Evolutionary conservation across 2,888 invertebrate species (phyloP).

Genomic region (Alviniconcha strummeri): DNA sequence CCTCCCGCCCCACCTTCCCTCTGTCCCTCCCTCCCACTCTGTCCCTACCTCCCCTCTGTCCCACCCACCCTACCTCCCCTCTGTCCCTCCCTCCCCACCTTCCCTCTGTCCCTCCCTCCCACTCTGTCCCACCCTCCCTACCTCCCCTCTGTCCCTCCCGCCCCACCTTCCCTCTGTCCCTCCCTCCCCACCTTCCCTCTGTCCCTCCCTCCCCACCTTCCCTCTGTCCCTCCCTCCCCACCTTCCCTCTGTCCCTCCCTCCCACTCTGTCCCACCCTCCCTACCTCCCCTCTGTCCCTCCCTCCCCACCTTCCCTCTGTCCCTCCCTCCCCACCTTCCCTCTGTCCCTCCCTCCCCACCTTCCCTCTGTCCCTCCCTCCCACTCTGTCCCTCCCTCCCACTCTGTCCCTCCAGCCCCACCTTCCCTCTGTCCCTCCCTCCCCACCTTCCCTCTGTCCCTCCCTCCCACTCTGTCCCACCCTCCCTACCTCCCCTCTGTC

Average conservation of each 20-base stretch:
- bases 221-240: conserved; percentile 75
- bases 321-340: too few relatives aligned
- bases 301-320: conserved; percentile 93
- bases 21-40: too few relatives aligned
- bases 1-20: conserved; percentile 85
- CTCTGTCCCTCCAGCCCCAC: too few relatives aligned
- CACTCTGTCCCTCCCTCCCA: too few relatives aligned
- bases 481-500: too few relatives aligned
- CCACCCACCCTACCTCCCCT: conserved; percentile 87
- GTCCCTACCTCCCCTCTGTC: conserved; percentile 3
- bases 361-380: conserved; percentile 82
- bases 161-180: conserved; percentile 98
- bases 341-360: conserved; percentile 76
- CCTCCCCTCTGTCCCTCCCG: not conserved
- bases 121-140: conserved; percentile 78
- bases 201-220: conserved; percentile 83
- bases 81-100: too few relatives aligned
- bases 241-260: conserved; percentile 1
- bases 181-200: conserved; percentile 11
- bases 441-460: too few relatives aligned
- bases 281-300: not conserved
- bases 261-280: conserved; percentile 78
- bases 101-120: conserved; percentile 33
- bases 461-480: too few relatives aligned
- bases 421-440: too few relatives aligned